A percentile compares a stretch with the other conserved stretches of the same genome.
Evolutionary conservation across 1,140 invertebrate genomes (phyloP).

Genomic region (Lamellibrachia luymesi): DNA sequence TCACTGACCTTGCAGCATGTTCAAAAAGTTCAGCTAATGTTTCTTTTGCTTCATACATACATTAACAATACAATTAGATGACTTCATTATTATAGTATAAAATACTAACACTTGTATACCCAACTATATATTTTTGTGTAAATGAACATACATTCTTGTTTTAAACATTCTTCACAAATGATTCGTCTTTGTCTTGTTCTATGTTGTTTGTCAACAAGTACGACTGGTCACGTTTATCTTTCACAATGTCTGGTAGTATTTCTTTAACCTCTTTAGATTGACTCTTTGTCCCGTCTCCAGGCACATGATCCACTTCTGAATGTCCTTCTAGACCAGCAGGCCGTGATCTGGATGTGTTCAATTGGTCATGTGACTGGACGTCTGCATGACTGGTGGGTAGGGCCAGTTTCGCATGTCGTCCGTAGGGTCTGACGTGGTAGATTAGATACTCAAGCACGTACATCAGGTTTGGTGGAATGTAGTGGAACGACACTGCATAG

Average conservation of each 20-base stretch:
- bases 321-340: background rate
- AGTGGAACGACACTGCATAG: slow-evolving; percentile 94
- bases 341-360: background rate
- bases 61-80: too few species aligned
- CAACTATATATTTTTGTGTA: background rate
- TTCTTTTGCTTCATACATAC: too few species aligned
- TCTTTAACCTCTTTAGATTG: background rate
- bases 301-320: background rate
- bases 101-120: background rate
- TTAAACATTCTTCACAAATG: background rate
- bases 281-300: background rate
- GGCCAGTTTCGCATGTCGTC: slow-evolving; percentile 7
- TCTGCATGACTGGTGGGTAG: background rate
- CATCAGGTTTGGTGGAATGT: slow-evolving; percentile 86
- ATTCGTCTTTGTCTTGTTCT: background rate
- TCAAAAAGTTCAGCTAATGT: too few species aligned
- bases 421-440: slow-evolving; percentile 78
- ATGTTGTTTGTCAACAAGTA: background rate
- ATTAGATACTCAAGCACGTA: slow-evolving; percentile 95
- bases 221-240: background rate
- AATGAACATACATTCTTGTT: background rate
- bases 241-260: background rate
- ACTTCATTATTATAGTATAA: too few species aligned
- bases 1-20: too few species aligned
- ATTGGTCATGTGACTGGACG: background rate